These are phyloP conservation scores for Spodoptera exigua DNA, from an alignment of 2,888 invertebrate genomes.

Conservation along the genomic window DNA sequence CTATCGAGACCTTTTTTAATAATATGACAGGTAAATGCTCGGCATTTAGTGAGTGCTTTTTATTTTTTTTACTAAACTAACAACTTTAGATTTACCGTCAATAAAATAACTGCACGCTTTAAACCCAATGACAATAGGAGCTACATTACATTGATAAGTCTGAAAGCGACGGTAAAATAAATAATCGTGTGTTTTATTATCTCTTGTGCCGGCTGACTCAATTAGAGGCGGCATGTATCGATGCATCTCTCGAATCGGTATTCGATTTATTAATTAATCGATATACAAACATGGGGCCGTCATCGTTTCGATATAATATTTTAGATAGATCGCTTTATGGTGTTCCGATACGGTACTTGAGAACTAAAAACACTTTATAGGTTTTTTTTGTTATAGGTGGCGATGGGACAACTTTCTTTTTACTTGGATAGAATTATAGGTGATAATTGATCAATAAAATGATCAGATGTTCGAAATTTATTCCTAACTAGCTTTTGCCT, in stretches of 20 bases:
- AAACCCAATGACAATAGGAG: constrained; percentile 32
- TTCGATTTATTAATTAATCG: constrained; percentile 89
- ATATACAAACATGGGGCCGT: constrained; percentile 88
- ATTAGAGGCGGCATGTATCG: constrained; percentile 87
- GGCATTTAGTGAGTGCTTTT: constrained; percentile 84
- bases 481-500: too few species aligned
- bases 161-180: constrained; percentile 36
- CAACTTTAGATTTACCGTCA: constrained; percentile 43
- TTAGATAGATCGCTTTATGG: constrained; percentile 76
- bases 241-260: constrained; percentile 80
- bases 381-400: constrained; percentile 41
- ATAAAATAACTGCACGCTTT: constrained; percentile 17
- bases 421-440: not conserved
- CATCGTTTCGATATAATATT: constrained; percentile 80
- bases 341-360: constrained; percentile 53
- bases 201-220: constrained; percentile 86
- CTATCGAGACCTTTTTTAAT: constrained; percentile 81
- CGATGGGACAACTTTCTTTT: constrained; percentile 54
- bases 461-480: too few species aligned
- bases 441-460: too few species aligned
- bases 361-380: constrained; percentile 52
- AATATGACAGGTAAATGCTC: constrained; percentile 88
- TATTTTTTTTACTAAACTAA: constrained; percentile 71
- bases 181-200: constrained; percentile 68
- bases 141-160: constrained; percentile 35